A percentile compares a stretch with the other conserved stretches of the same genome.
phyloP scores from a whole-genome alignment of 2,888 invertebrate genomes.

The Amphipyra tragopoginis region DNA sequence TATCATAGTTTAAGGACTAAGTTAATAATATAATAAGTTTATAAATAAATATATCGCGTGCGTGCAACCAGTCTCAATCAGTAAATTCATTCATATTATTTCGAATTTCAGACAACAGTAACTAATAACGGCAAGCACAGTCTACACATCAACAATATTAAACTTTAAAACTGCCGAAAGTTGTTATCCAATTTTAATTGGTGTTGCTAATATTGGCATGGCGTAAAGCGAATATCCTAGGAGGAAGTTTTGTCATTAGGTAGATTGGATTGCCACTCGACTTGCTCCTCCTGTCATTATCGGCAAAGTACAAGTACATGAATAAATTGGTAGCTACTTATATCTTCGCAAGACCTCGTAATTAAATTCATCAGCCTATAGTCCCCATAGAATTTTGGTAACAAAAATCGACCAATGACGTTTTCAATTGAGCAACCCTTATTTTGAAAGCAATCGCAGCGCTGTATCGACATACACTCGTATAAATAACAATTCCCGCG shows the following conservation, averaged over 20 bases:
- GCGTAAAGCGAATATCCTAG: conserved; percentile 47
- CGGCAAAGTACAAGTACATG: conserved; percentile 38
- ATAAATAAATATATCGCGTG: conserved; percentile 29
- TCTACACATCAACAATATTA: conserved; percentile 26
- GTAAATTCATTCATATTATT: conserved; percentile 22
- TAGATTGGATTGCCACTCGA: conserved; percentile 57
- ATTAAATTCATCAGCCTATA: conserved; percentile 15
- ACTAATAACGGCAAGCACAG: not conserved
- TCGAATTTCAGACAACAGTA: conserved; percentile 1
- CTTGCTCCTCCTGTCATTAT: conserved; percentile 54
- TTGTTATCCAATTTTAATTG: conserved; percentile 55
- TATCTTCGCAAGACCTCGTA: conserved; percentile 20
- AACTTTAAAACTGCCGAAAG: conserved; percentile 45
- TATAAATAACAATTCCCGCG: conserved; percentile 19
- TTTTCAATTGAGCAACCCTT: conserved; percentile 11
- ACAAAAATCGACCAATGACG: not conserved
- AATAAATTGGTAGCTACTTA: conserved; percentile 42
- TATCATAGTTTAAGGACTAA: conserved; percentile 20
- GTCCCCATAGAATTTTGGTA: not conserved
- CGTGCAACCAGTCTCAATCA: conserved; percentile 18
- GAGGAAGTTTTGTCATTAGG: conserved; percentile 59
- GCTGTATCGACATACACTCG: conserved; percentile 11
- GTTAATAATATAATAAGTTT: no score
- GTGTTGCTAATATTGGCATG: conserved; percentile 48
- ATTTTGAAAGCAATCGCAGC: conserved; percentile 18